phyloP scores from a whole-genome alignment of 2,888 invertebrate genomes.

The Watsonalla cultraria region DNA sequence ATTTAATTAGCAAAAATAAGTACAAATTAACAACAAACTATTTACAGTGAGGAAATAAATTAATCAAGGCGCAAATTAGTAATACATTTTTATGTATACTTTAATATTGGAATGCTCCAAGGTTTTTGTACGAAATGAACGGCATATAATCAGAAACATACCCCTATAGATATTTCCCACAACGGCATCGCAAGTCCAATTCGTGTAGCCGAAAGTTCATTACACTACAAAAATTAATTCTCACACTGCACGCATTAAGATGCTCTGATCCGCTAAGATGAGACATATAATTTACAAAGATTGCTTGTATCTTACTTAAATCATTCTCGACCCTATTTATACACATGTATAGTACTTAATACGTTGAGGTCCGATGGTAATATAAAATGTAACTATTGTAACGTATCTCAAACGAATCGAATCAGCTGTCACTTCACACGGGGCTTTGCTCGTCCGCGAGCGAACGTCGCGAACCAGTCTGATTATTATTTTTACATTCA shows the following conservation, averaged over 20 bases:
- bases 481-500: constrained; percentile 7
- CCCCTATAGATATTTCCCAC: constrained; percentile 36
- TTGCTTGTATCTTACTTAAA: constrained; percentile 9
- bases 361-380: not conserved
- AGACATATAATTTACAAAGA: constrained; percentile 42
- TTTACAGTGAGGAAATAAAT: too few species aligned
- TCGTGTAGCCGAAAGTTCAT: constrained; percentile 51
- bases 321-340: constrained; percentile 20
- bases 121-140: too few species aligned
- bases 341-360: constrained; percentile 18
- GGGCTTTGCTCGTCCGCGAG: constrained; percentile 49
- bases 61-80: too few species aligned
- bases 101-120: too few species aligned
- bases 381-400: constrained; percentile 23
- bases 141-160: not conserved
- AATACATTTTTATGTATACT: too few species aligned
- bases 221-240: constrained; percentile 66
- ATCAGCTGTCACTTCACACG: constrained; percentile 70
- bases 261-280: constrained; percentile 55
- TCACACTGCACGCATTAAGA: constrained; percentile 62
- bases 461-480: constrained; percentile 39
- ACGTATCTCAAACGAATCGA: constrained; percentile 50
- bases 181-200: constrained; percentile 50
- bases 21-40: too few species aligned
- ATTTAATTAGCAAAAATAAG: too few species aligned